These are phyloP conservation scores for Syngnathus floridae DNA, from an alignment of 2,113 vertebrate genomes.

Conservation along the genomic window DNA sequence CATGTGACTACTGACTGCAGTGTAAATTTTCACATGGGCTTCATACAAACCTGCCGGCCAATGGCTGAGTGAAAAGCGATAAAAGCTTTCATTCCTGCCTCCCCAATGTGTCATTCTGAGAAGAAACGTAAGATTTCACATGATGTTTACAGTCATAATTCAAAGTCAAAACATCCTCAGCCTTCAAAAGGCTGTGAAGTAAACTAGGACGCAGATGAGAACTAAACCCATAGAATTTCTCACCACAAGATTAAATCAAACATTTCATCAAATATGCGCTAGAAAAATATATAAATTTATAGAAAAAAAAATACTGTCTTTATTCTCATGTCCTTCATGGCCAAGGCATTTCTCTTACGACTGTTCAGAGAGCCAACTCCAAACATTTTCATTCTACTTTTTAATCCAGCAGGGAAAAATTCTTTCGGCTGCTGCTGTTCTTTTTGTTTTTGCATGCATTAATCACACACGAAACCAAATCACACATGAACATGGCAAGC, in stretches of 20 bases:
- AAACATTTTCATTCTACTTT: neutral
- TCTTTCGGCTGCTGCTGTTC: neutral
- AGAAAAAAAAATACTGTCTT: constrained; percentile 1
- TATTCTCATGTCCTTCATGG: constrained; percentile 31
- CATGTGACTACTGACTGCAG: neutral
- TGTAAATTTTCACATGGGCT: constrained; percentile 12
- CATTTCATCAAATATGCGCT: constrained; percentile 5
- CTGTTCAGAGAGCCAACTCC: constrained; percentile 14
- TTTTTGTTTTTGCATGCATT: constrained; percentile 5
- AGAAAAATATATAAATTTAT: neutral
- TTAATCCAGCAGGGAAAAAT: neutral
- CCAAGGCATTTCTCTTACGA: constrained; percentile 33
- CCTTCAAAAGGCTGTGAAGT: constrained; percentile 18
- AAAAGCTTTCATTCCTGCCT: constrained; percentile 10
- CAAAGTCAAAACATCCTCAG: constrained; percentile 20
- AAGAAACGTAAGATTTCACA: constrained; percentile 9
- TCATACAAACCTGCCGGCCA: constrained; percentile 1
- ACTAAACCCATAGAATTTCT: constrained; percentile 18
- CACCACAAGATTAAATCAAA: constrained; percentile 21
- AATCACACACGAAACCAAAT: neutral
- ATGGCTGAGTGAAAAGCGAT: constrained; percentile 2
- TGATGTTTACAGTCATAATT: constrained; percentile 20
- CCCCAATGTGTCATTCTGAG: neutral
- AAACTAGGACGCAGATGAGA: constrained; percentile 23
- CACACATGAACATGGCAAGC: constrained; percentile 1